Conservation (phyloP, 2,113 vertebrate species). For the Isichthys henryi region DNA sequence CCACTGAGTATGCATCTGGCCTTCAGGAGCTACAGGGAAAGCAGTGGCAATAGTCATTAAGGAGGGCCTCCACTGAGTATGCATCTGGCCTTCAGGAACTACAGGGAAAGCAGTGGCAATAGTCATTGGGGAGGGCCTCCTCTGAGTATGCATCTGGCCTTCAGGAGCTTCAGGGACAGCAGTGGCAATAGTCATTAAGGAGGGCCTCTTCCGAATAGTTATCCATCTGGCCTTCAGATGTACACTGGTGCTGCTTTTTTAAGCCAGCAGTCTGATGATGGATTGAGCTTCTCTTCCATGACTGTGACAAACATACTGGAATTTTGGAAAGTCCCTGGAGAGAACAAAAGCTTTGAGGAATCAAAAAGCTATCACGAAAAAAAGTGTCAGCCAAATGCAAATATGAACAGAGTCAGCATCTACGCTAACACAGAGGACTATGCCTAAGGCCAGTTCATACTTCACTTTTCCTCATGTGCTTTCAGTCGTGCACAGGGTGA, state of each 20-base stretch:
- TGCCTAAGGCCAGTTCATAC: not conserved
- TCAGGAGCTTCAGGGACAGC: too few relatives aligned
- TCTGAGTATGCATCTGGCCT: too few relatives aligned
- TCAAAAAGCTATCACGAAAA: not conserved
- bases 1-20: too few relatives aligned
- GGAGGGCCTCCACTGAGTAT: not conserved
- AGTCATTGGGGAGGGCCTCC: too few relatives aligned
- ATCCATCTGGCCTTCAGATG: not conserved
- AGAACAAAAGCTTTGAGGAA: not conserved
- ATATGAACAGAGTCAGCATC: not conserved
- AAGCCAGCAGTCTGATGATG: not conserved
- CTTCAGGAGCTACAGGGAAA: not conserved
- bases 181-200: too few relatives aligned
- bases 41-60: not conserved
- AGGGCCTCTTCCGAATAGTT: too few relatives aligned
- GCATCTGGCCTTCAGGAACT: not conserved
- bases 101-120: too few relatives aligned
- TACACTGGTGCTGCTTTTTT: not conserved
- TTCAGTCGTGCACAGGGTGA: not conserved
- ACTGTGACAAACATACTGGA: not conserved
- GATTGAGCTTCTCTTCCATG: not conserved
- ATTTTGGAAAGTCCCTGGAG: not conserved
- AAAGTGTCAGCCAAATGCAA: not conserved
- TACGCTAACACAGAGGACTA: not conserved
- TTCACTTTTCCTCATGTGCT: not conserved